Evolutionary conservation across 1,140 invertebrate species (phyloP).

Genomic region (Temnothorax curvispinosus): DNA sequence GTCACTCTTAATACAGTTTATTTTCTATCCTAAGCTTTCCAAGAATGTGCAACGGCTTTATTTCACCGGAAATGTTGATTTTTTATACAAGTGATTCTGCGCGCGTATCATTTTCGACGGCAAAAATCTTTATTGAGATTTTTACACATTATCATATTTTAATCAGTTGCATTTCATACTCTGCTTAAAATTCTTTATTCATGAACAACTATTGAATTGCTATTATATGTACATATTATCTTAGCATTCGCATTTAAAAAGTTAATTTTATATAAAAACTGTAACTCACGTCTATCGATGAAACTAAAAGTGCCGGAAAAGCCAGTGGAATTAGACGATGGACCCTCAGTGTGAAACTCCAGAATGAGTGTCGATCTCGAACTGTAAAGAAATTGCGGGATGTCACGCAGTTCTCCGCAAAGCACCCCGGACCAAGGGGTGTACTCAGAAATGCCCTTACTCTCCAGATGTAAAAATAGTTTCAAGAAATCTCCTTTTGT

Average conservation of each 20-base stretch:
- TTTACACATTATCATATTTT: background rate
- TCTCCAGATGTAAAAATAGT: conserved; percentile 91
- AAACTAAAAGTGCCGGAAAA: conserved; percentile 93
- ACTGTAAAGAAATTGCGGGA: conserved; percentile 92
- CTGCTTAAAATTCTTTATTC: background rate
- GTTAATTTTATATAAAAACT: background rate
- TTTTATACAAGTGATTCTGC: background rate
- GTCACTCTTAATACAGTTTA: conserved; percentile 64
- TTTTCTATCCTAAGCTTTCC: conserved; percentile 49
- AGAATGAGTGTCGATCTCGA: conserved; percentile 92
- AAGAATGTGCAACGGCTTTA: background rate
- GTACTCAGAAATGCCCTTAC: conserved; percentile 91
- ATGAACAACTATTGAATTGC: background rate
- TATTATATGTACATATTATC: too few relatives aligned
- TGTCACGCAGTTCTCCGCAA: conserved; percentile 90
- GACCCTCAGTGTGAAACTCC: conserved; percentile 91
- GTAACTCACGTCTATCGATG: conserved; percentile 92
- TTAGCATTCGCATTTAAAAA: background rate
- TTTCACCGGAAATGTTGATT: conserved; percentile 17
- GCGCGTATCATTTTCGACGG: conserved; percentile 1
- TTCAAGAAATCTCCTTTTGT: conserved; percentile 92
- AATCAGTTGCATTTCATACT: background rate
- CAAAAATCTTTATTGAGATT: background rate
- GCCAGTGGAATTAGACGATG: conserved; percentile 89
- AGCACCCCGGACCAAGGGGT: conserved; percentile 91